Evolutionary conservation across 2,797 vertebrate species (phyloP).

Genomic region (Tolypeutes matacus): DNA sequence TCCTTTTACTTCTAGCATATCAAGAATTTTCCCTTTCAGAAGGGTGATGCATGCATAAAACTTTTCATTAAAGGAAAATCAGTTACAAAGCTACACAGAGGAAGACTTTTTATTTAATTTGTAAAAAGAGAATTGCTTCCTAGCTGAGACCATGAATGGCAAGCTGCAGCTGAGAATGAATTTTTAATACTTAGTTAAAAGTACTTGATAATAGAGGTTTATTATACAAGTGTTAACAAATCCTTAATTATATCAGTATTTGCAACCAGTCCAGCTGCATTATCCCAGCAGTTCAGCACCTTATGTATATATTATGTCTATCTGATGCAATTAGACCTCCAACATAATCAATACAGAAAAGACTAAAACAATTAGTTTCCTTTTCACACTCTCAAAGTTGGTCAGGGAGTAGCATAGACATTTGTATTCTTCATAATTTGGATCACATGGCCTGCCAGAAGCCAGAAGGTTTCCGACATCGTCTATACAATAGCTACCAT

Average conservation of each 20-base stretch:
- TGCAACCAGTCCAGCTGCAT: constrained; percentile 65
- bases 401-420: constrained; percentile 70
- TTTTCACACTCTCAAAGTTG: constrained; percentile 78
- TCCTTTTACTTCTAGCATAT: neutral
- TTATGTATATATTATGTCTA: constrained; percentile 71
- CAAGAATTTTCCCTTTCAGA: constrained; percentile 47
- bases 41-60: constrained; percentile 2
- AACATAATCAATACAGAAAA: constrained; percentile 77
- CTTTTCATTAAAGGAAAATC: constrained; percentile 48
- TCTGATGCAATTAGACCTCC: constrained; percentile 72
- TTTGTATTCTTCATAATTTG: constrained; percentile 72
- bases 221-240: constrained; percentile 76
- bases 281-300: constrained; percentile 70
- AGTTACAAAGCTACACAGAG: constrained; percentile 60
- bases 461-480: constrained; percentile 56
- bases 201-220: constrained; percentile 72
- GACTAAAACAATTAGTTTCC: constrained; percentile 72
- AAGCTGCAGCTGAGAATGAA: constrained; percentile 74
- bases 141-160: constrained; percentile 69
- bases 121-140: constrained; percentile 74
- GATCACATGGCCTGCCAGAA: constrained; percentile 62
- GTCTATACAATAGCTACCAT: constrained; percentile 55
- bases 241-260: constrained; percentile 79
- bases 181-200: constrained; percentile 80
- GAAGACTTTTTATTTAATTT: neutral